Percentiles rank a stretch among this genome's conserved stretches.
Conservation (phyloP, 2,113 vertebrate genomes). For the Prionailurus bengalensis region DNA sequence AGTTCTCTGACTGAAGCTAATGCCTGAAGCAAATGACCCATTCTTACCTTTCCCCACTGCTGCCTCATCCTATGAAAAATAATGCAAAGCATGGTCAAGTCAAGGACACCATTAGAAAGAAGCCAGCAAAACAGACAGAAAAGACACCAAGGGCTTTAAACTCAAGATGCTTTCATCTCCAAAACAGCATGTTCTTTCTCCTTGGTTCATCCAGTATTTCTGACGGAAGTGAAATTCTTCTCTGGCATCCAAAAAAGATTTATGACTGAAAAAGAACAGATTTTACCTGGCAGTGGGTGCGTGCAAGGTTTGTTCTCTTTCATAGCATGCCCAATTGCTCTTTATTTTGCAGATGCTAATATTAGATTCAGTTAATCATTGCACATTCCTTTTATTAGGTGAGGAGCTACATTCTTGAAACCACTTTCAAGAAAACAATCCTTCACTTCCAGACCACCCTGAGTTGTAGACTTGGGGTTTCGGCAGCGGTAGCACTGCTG, state of each 20-base stretch:
- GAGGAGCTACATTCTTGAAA: slow-evolving; percentile 85
- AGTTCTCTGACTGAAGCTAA: background rate
- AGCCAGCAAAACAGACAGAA: slow-evolving; percentile 38
- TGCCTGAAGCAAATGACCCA: background rate
- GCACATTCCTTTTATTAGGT: slow-evolving; percentile 84
- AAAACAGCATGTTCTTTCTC: slow-evolving; percentile 75
- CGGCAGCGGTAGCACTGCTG: background rate
- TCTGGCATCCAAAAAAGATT: slow-evolving; percentile 74
- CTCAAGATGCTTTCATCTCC: slow-evolving; percentile 57
- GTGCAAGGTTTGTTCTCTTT: slow-evolving; percentile 43
- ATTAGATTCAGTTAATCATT: slow-evolving; percentile 76
- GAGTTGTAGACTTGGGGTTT: slow-evolving; percentile 79
- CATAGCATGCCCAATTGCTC: slow-evolving; percentile 55
- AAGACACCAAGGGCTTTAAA: slow-evolving; percentile 50
- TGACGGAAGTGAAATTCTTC: slow-evolving; percentile 74
- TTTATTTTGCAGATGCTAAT: slow-evolving; percentile 81
- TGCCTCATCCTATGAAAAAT: background rate
- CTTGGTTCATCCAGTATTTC: slow-evolving; percentile 67
- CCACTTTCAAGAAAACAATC: slow-evolving; percentile 79
- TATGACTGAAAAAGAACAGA: slow-evolving; percentile 74
- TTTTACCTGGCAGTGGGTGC: slow-evolving; percentile 71
- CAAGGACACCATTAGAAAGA: slow-evolving; percentile 13
- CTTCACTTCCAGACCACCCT: slow-evolving; percentile 83
- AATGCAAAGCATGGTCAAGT: background rate
- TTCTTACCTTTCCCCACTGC: background rate